These are phyloP conservation scores for Phorcus lineatus DNA, from an alignment of 2,888 invertebrate genomes.

Conservation along the genomic window DNA sequence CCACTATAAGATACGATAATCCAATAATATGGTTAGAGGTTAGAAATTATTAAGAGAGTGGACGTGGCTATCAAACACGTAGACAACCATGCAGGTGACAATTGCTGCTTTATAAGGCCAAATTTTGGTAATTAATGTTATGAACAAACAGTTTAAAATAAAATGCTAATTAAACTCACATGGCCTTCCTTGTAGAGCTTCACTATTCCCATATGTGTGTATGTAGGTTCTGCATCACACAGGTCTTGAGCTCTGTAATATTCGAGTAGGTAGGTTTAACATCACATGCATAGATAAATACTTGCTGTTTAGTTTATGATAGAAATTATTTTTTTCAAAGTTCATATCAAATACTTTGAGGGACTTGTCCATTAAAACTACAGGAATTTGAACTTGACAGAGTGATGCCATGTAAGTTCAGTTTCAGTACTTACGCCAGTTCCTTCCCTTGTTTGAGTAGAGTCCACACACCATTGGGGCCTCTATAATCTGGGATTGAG, in stretches of 20 bases:
- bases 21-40: no score
- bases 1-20: no score
- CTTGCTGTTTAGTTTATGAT: no score
- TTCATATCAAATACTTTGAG: no score
- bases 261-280: background rate
- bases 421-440: slow-evolving; percentile 55
- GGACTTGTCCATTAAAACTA: no score
- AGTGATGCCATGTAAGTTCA: no score
- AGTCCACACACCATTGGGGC: slow-evolving; percentile 98
- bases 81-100: no score
- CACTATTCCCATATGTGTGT: slow-evolving; percentile 94
- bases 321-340: background rate
- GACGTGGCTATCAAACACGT: no score
- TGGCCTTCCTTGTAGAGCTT: slow-evolving; percentile 87
- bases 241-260: slow-evolving; percentile 86
- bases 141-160: slow-evolving; percentile 23
- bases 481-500: slow-evolving; percentile 95
- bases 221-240: slow-evolving; percentile 91
- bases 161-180: slow-evolving; percentile 61
- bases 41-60: no score
- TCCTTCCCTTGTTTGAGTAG: slow-evolving; percentile 89
- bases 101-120: no score
- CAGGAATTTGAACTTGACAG: no score
- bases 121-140: no score
- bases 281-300: background rate